These are phyloP conservation scores for Laothoe populi DNA, from an alignment of 2,888 invertebrate genomes.

Conservation along the genomic window DNA sequence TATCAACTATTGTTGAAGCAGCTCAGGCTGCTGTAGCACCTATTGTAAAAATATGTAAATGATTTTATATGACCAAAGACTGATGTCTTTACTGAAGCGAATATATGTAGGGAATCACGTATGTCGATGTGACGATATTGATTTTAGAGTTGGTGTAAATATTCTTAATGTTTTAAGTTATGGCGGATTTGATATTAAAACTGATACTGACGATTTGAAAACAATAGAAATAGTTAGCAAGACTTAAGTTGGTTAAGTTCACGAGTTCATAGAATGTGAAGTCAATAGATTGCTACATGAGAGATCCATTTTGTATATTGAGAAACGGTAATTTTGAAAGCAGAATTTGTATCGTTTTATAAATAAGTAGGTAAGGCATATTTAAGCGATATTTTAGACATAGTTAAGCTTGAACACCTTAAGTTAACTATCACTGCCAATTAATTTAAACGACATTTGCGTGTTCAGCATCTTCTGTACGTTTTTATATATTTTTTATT, in stretches of 20 bases:
- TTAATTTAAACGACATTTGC: constrained; percentile 51
- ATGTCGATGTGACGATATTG: constrained; percentile 25
- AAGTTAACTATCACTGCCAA: constrained; percentile 77
- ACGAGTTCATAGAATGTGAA: background rate
- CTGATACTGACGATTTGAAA: constrained; percentile 6
- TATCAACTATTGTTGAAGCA: constrained; percentile 21
- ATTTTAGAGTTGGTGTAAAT: constrained; percentile 24
- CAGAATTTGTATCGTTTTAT: constrained; percentile 9
- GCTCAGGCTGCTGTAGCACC: constrained; percentile 19
- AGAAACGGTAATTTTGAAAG: background rate
- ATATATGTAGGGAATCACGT: constrained; percentile 23
- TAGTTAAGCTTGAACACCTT: constrained; percentile 32
- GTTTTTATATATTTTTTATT: constrained; percentile 46
- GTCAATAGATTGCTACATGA: background rate
- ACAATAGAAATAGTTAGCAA: background rate
- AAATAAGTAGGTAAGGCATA: constrained; percentile 17
- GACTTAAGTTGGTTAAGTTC: background rate
- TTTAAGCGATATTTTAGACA: constrained; percentile 32
- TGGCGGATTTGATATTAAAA: constrained; percentile 29
- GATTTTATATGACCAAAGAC: constrained; percentile 38
- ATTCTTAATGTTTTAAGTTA: constrained; percentile 21
- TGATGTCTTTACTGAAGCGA: constrained; percentile 31
- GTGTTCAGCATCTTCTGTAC: constrained; percentile 53
- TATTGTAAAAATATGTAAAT: constrained; percentile 21
- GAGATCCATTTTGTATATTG: background rate